Evolutionary conservation across 2,113 vertebrate genomes (phyloP), one percentile per base, ranked within the genome.

Genomic region (Austrofundulus limnaeus): DNA sequence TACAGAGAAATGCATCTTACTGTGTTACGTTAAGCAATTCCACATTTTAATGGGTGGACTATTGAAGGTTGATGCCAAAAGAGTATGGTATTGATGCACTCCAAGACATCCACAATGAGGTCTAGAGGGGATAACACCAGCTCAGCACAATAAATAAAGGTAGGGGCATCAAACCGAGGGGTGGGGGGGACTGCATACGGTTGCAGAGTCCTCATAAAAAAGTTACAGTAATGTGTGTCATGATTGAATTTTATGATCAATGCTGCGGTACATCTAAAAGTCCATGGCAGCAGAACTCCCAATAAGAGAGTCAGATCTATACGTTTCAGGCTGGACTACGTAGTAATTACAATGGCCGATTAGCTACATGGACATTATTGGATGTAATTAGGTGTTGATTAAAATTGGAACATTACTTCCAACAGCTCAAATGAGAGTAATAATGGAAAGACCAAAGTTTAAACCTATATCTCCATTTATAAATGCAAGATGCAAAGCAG

Each of bases 221-320:
- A 87, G 85, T 85, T 84, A 83, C 75, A 68, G 70, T 84, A 86
- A 87, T 83, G 82, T 67, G 80, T 69, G 83, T 72, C 60, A 61
- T 83, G 85, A 90, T 86, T 87, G 88, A 86, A 79, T 88, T 87
- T 87, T 80, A 85, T 85, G 80, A 87, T 88, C 77, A 79, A 85
- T 84, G 80, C 79, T 50, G 72, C 62, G 38, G 70, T 16, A n/a
- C 52, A 55, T 74, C 78, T 66, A 37, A 47, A 79, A 65, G 72
- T 78, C 71, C 5, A 56, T 48, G 54, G 77, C 81, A 42, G 71
- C 75, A 68, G 23, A 49, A 61, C 59, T 55, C 34, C 76, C 67
- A 55, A 72, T 74, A 61, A 82, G 68, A 43, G 28, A 60, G 53
- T 59, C 64, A 10, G 72, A 90, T 88, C 88, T 34, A 88, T 87